Evolutionary conservation across 2,113 vertebrate genomes (phyloP), one percentile per base, ranked within the genome.

Genomic region (Myrmecophaga tridactyla): DNA sequence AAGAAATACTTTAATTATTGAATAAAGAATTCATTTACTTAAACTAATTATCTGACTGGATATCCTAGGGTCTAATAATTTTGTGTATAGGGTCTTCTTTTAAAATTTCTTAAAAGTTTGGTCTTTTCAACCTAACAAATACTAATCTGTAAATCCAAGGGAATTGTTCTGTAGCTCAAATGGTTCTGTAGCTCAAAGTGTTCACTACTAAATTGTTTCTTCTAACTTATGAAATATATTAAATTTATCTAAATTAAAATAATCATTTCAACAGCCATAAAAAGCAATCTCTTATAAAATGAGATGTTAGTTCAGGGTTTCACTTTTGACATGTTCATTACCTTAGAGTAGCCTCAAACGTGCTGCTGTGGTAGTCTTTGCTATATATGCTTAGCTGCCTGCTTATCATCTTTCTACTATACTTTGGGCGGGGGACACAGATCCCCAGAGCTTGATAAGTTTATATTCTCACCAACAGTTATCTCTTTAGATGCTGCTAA

Each of bases 211-310:
- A 90, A 65, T n/a, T 87, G 41, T 2, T 82, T 56, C 72, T 56
- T 56, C 17, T 51, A 83, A 85, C 65, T 77, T 69, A 51, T 87
- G 85, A 92, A 95, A 63, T 90, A 6, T 73, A 63, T 92, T 75
- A 8, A 3, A 62, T 75, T 89, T 89, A 72, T 48, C 25, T 82
- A 90, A 89, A 53, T 36, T 87, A 46, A 84, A 92, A 62, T 27
- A 56, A 58, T 17, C 1, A 80, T 81, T 60, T 76, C 18, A 70
- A 78, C 12, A 72, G 1, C 51, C 25, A 85, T 20, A 10, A 76
- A 43, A 83, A 56, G 10, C 82, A n/a, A n/a, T 48, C 60, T 84
- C 31, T 81, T 8, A 67, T 56, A 43, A 88, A 63, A 63, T 85
- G 34, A 62, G 13, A 73, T 1, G 7, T 83, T 87, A 86, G 6